Conservation (phyloP, 2,113 vertebrate species). For the Pelodiscus sinensis region DNA sequence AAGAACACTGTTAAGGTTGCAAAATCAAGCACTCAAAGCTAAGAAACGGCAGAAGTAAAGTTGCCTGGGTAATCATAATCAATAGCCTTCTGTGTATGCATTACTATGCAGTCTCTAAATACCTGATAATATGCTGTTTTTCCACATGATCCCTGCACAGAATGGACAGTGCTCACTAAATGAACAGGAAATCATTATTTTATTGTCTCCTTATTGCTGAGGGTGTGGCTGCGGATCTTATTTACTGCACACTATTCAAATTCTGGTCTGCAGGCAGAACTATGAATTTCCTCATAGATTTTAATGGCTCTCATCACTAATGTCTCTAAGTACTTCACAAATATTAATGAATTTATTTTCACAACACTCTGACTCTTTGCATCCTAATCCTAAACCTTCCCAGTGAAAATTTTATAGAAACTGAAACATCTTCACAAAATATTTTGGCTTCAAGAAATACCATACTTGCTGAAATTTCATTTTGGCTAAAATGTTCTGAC, state of each 20-base stretch:
- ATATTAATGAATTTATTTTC: background rate
- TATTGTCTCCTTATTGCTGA: background rate
- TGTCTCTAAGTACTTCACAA: background rate
- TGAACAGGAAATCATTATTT: background rate
- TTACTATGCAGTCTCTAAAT: background rate
- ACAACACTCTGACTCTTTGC: background rate
- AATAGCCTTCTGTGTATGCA: background rate
- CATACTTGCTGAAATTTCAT: background rate
- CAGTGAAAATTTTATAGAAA: background rate
- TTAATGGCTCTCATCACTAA: background rate
- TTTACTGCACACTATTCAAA: background rate
- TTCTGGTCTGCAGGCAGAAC: background rate
- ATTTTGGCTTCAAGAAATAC: background rate
- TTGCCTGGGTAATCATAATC: background rate
- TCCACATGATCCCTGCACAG: background rate
- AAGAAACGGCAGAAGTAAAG: background rate
- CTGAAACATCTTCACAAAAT: background rate
- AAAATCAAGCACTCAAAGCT: background rate
- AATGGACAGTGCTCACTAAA: background rate
- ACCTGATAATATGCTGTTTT: background rate
- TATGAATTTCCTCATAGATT: background rate
- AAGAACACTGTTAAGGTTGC: background rate
- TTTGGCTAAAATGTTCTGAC: background rate
- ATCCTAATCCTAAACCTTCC: background rate
- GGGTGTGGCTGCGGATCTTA: background rate